phyloP scores from a whole-genome alignment of 2,888 invertebrate genomes.

The Drosophila cognata region DNA sequence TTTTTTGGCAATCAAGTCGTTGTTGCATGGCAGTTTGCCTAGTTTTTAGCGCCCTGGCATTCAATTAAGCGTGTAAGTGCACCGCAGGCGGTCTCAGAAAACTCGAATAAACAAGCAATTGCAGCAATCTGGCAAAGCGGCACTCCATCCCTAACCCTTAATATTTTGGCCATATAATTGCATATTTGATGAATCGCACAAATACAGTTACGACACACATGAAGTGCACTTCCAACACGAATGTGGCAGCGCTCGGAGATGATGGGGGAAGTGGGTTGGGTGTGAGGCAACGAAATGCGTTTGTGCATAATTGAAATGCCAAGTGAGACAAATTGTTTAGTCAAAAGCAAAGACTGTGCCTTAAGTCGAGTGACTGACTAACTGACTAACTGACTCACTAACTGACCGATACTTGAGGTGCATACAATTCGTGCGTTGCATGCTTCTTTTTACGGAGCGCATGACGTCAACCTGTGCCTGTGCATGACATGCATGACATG shows the following conservation, averaged over 20 bases:
- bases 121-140: slow-evolving; percentile 26
- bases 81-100: slow-evolving; percentile 37
- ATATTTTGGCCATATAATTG: slow-evolving; percentile 54
- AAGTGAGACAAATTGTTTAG: slow-evolving; percentile 38
- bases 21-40: slow-evolving; percentile 69
- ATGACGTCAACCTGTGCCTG: slow-evolving; percentile 27
- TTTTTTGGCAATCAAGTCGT: slow-evolving; percentile 39
- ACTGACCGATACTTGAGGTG: slow-evolving; percentile 12
- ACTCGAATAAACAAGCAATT: slow-evolving; percentile 20
- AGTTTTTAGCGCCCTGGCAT: slow-evolving; percentile 61
- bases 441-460: slow-evolving; percentile 2
- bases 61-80: slow-evolving; percentile 77
- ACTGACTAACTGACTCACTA: too few species aligned
- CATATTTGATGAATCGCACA: slow-evolving; percentile 51
- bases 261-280: neutral
- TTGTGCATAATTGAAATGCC: slow-evolving; percentile 55
- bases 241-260: neutral
- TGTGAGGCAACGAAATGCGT: slow-evolving; percentile 40
- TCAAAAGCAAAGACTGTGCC: slow-evolving; percentile 18
- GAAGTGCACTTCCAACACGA: slow-evolving; percentile 1
- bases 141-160: slow-evolving; percentile 1
- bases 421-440: slow-evolving; percentile 20
- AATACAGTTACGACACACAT: slow-evolving; percentile 2
- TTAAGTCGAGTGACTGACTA: neutral
- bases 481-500: slow-evolving; percentile 3